Base-by-base conservation (phyloP, 2,797 vertebrate genomes). In the Helicolenus hilgendorfi region DNA sequence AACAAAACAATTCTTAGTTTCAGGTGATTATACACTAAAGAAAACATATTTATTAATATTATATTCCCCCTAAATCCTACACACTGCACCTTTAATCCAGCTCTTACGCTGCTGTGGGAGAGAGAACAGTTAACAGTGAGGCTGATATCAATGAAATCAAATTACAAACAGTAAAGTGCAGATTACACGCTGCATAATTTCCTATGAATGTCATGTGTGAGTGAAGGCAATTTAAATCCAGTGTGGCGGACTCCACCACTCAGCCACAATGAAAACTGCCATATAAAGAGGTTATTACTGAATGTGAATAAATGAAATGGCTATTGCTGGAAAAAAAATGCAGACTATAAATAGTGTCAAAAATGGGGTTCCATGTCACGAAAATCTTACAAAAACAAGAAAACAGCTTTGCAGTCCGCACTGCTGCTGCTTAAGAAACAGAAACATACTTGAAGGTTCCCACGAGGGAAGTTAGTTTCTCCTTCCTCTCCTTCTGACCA, bases 391-490 rank as follows among this genome's bases (percentile, higher is more conserved):
- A 79, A 59, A 63, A 65, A 72, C 9, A 73, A 55, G 20, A 56
- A 77, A 55, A 55, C 11, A 65, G 5, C 49, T 33, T 4, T 53
- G 59, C 41, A 18, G 41, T 38, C 55, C 0, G 33, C 38, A 53
- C 5, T 36, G 7, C n/a, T 10, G 45, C 59, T 80, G 41, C 31
- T 74, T 58, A 58, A 80, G 49, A 85, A 83, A 79, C 59, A 69
- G 58, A 41, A 27, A 59, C 26, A 63, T 63, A 69, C 63, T 36
- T 75, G 18, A 63, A 18, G 4, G 49, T 83, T 75, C 58, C 69
- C 83, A 77, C 36, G 76, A 36, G 76, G 79, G 38, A 72, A 77
- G 75, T 84, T 27, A 49, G 7, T 77, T 64, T 24, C 58, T 84
- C 1, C 5, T 31, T 45, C 56, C 35, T 55, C 15, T 56, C 11